phyloP scores from a whole-genome alignment of 2,888 invertebrate species.

The Rhingia campestris region DNA sequence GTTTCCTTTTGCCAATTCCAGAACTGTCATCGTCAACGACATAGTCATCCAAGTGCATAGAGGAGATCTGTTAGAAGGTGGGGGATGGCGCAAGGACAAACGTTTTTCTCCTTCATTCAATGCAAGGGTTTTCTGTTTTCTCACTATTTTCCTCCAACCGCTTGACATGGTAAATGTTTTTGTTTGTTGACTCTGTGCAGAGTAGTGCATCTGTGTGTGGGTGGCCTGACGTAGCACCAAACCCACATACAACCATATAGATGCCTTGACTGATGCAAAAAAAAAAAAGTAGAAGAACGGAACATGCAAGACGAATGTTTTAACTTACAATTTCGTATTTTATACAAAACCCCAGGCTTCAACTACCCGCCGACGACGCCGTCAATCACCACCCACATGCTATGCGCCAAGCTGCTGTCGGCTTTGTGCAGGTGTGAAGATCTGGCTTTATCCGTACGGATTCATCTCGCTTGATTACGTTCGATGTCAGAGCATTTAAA shows the following conservation, averaged over 20 bases:
- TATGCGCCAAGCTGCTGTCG: background rate
- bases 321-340: conserved; percentile 61
- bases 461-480: conserved; percentile 72
- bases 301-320: conserved; percentile 46
- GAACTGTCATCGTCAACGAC: conserved; percentile 57
- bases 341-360: conserved; percentile 16
- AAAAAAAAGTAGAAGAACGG: conserved; percentile 1
- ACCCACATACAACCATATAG: conserved; percentile 19
- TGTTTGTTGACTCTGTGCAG: conserved; percentile 54
- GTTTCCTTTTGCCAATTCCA: conserved; percentile 67
- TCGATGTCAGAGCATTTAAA: conserved; percentile 67
- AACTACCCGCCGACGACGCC: background rate
- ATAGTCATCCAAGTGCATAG: background rate
- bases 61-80: background rate
- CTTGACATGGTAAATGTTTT: conserved; percentile 58
- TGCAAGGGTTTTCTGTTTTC: conserved; percentile 20
- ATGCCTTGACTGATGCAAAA: conserved; percentile 60
- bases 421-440: conserved; percentile 55
- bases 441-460: conserved; percentile 61
- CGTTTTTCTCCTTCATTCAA: conserved; percentile 57
- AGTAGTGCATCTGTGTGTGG: background rate
- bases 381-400: background rate
- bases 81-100: conserved; percentile 54
- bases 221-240: background rate
- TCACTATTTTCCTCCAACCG: background rate